Conservation (phyloP, 2,888 invertebrate genomes). For the Cremastinae sp. region DNA sequence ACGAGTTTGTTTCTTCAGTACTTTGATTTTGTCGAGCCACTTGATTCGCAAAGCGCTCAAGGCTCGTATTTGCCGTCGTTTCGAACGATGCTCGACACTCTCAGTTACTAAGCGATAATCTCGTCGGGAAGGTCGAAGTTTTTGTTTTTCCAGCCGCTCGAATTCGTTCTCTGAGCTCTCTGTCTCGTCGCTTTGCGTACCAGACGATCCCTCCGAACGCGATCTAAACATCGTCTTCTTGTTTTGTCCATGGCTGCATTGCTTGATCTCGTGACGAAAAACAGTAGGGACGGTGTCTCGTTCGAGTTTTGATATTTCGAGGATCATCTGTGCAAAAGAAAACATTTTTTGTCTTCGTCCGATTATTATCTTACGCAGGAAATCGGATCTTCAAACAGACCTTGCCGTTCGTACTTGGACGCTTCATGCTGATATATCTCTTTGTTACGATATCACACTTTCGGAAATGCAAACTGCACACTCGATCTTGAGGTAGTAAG, state of each 20-base stretch:
- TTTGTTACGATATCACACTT: constrained; percentile 44
- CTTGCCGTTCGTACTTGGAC: constrained; percentile 54
- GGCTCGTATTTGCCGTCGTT: constrained; percentile 43
- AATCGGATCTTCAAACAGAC: constrained; percentile 25
- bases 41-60: constrained; percentile 36
- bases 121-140: constrained; percentile 22
- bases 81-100: constrained; percentile 40
- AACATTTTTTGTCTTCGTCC: background rate
- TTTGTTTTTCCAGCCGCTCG: background rate
- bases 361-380: background rate
- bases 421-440: constrained; percentile 49
- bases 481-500: constrained; percentile 41
- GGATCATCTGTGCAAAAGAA: constrained; percentile 42
- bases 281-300: constrained; percentile 35
- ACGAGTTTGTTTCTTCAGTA: constrained; percentile 32
- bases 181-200: constrained; percentile 46
- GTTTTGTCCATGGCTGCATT: constrained; percentile 31
- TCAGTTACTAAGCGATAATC: constrained; percentile 39
- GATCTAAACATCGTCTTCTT: constrained; percentile 22
- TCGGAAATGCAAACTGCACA: constrained; percentile 50
- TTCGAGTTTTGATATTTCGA: constrained; percentile 53
- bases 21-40: constrained; percentile 38
- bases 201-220: constrained; percentile 35
- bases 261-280: constrained; percentile 22
- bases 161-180: constrained; percentile 31